Evolutionary conservation across 2,797 vertebrate species (phyloP), one percentile per base, ranked within the genome.

Genomic region (Enoplosus armatus): DNA sequence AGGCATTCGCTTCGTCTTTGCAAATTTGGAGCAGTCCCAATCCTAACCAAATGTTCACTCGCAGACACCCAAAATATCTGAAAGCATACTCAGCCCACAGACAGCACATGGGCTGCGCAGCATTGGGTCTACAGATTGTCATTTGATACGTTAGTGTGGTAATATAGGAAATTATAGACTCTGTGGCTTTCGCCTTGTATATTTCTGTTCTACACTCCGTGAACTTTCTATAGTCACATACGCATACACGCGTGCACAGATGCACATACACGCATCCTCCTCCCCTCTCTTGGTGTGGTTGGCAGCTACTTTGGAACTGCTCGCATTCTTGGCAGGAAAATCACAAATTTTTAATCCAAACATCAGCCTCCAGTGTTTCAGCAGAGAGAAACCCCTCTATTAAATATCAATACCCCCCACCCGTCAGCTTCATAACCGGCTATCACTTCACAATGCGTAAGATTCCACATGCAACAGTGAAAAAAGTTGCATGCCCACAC

Each of bases 311-410:
- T 89, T 92, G 93, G 91, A 94, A 90, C 90, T 83, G 85, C 87
- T 89, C 31, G 51, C 93, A 94, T 95, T 93, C 92, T 91, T 95
- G 91, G 90, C 92, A 84, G 84, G 77, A 90, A 92, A 92, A 92
- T 90, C 73, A 61, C 73, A 88, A 67, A 63, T 89, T 92, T 93
- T 89, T 85, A 89, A 85, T 94, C 92, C 91, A 93, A 93, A 94
- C 90, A 93, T 87, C 53, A 75, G 84, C 79, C 86, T 91, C 76
- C 83, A 90, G 72, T 84, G 85, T 89, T 87, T 89, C 51, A 12
- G 73, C 61, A 75, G 69, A 77, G 75, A 90, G 84, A 91, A 88
- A 88, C 77, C 73, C 77, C 86, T 90, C 83, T 59, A 86, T 90
- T 92, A 77, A 84, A 86, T 80, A 86, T 86, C 89, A 87, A 65